Conservation (phyloP, 1,140 invertebrate genomes). For the Drosophila guanche region DNA sequence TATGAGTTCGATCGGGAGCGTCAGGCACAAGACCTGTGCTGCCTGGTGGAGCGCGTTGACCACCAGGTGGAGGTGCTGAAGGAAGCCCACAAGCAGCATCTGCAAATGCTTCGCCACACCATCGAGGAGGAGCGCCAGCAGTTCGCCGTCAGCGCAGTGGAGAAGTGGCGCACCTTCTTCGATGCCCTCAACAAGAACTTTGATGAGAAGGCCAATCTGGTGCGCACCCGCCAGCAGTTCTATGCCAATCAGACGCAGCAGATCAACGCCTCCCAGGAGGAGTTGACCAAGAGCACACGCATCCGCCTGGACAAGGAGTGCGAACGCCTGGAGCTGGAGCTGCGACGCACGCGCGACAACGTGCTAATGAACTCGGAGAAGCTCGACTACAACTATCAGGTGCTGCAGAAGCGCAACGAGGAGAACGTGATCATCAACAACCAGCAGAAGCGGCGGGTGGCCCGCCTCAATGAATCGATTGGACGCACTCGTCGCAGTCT, state of each 20-base stretch:
- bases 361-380: slow-evolving; percentile 92
- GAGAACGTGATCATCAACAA: slow-evolving; percentile 93
- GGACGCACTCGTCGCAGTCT: slow-evolving; percentile 41
- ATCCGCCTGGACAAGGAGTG: slow-evolving; percentile 88
- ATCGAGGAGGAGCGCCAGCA: slow-evolving; percentile 87
- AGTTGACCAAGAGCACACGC: slow-evolving; percentile 88
- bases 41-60: slow-evolving; percentile 90
- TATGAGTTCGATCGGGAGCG: slow-evolving; percentile 88
- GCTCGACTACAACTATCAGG: slow-evolving; percentile 93
- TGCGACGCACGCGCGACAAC: slow-evolving; percentile 90
- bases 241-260: slow-evolving; percentile 86
- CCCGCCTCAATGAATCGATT: slow-evolving; percentile 89
- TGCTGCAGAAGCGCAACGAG: slow-evolving; percentile 92
- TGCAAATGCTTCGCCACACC: slow-evolving; percentile 88
- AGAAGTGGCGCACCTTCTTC: slow-evolving; percentile 88
- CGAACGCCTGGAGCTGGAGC: slow-evolving; percentile 89
- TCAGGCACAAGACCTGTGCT: slow-evolving; percentile 85
- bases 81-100: slow-evolving; percentile 89
- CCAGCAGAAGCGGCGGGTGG: slow-evolving; percentile 92
- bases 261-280: slow-evolving; percentile 87
- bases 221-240: slow-evolving; percentile 86
- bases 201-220: slow-evolving; percentile 84
- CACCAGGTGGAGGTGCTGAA: slow-evolving; percentile 91
- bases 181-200: slow-evolving; percentile 87
- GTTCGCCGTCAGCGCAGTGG: slow-evolving; percentile 85